Evolutionary conservation across 2,797 vertebrate genomes (phyloP).

Genomic region (Spea hammondii): DNA sequence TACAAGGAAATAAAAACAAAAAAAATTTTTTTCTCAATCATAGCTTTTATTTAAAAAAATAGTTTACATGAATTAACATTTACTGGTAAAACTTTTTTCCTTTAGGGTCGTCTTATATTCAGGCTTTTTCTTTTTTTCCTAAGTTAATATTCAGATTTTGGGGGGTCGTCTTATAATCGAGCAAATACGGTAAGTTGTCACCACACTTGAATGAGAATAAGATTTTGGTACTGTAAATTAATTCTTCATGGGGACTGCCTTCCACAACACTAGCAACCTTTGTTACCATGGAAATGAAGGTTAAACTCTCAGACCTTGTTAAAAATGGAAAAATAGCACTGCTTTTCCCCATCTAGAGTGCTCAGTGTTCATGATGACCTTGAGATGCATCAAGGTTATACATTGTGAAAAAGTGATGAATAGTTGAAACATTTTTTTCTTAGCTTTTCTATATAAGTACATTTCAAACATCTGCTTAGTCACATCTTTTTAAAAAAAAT

Average conservation of each 20-base stretch:
- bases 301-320: conserved; percentile 30
- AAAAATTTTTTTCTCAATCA: too few species aligned
- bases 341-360: conserved; percentile 33
- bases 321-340: conserved; percentile 7
- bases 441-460: background rate
- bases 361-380: conserved; percentile 33
- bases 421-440: background rate
- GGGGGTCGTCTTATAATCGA: too few species aligned
- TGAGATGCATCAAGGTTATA: conserved; percentile 14
- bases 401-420: conserved; percentile 3
- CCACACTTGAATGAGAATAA: conserved; percentile 26
- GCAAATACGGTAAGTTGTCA: too few species aligned
- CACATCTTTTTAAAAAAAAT: background rate
- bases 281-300: conserved; percentile 42
- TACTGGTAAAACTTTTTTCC: too few species aligned
- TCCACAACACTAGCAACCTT: conserved; percentile 7
- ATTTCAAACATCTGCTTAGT: background rate
- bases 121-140: too few species aligned
- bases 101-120: too few species aligned
- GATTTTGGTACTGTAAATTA: conserved; percentile 38
- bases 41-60: too few species aligned
- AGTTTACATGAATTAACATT: too few species aligned
- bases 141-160: too few species aligned
- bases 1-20: too few species aligned
- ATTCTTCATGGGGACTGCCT: conserved; percentile 38